Base-by-base conservation (phyloP, 2,113 vertebrate genomes). In the Natator depressus region DNA sequence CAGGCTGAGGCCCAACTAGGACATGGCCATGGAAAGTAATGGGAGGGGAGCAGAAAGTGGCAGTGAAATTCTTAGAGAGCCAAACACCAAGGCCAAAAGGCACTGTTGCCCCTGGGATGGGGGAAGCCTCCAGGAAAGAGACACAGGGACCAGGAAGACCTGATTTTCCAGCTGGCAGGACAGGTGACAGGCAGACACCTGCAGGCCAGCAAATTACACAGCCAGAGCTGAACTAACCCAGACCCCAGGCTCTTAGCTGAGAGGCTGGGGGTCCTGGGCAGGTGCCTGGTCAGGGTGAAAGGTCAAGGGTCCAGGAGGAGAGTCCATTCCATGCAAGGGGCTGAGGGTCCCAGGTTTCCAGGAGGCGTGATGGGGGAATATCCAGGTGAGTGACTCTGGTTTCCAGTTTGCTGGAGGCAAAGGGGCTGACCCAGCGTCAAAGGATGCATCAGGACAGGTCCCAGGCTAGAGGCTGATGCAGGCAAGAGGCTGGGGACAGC, bases 1-100 rank as follows among this genome's bases (percentile, higher is more conserved):
- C 35, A 84, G 38, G 50, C 13, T 1, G 2, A 92, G 51, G 50
- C 78, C 85, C 76, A 76, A 47, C 79, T 47, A 59, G 65, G 81
- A 93, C 49, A 78, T 31, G 82, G 51, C 72, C 93, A 82, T 87
- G 83, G 53, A 97, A 92, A 16, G 65, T 29, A 22, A 47, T 13
- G 75, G 62, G 14, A 46, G 81, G 88, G 94, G 69, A 82, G 5
- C 54, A 89, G 47, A 79, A 94, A 91, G 19, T 11, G 35, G 78
- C 25, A n/a, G 51, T 47, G 50, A 85, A 29, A 85, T 46, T 82
- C 22, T 55, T 12, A 50, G 42, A 85, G 29, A 53, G 5, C 3
- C 54, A 83, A 57, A 46, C 38, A 46, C 53, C 9, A 57, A 57
- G 54, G 22, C 85, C 47, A 42, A 54, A 72, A 65, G 62, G 82